Evolutionary conservation across 2,797 vertebrate species (phyloP), one percentile per base, ranked within the genome.

Genomic region (Eidolon dupreanum): DNA sequence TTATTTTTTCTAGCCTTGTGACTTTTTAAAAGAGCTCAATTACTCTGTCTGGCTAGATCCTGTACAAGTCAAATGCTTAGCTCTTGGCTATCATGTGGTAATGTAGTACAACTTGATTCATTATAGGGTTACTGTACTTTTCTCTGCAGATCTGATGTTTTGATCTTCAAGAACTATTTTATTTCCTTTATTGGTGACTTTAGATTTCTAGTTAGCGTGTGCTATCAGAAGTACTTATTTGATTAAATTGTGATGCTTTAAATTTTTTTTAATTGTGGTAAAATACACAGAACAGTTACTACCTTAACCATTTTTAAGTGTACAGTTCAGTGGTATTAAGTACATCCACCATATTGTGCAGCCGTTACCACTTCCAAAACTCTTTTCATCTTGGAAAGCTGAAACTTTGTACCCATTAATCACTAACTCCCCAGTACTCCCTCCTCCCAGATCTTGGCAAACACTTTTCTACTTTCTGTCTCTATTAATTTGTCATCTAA

Each of bases 171-270:
- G 74, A 81, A 93, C 20, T 41, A 81, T 8, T 11, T 68, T 49
- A 28, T 84, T 94, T 90, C 33, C 19, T 95, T 83, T 90, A 68
- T 53, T 89, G 41, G 31, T 94, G 61, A 91, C 71, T 94, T 85
- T 88, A 74, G 59, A 63, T 74, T 90, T 95, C 38, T 78, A 83
- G 51, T 90, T 90, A 79, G 28, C 17, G 79, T 41, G 1, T 93
- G 36, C 16, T 88, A 6, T 88, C 31, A 63, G 65, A 84, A 90
- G 41, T 85, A 88, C 15, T 85, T 92, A 81, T 22, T 94, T 87
- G 57, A 46, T 83, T 66, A 88, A 75, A 88, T 94, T 65, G 36
- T 88, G 22, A 84, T 84, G 22, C 36, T 73, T 75, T 81, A 41
- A 28, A 86, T 43, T 49, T 49, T 49, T 49, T 49, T 68, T 41